Evolutionary conservation across 2,113 vertebrate genomes (phyloP).

Genomic region (Oncorhynchus tshawytscha): DNA sequence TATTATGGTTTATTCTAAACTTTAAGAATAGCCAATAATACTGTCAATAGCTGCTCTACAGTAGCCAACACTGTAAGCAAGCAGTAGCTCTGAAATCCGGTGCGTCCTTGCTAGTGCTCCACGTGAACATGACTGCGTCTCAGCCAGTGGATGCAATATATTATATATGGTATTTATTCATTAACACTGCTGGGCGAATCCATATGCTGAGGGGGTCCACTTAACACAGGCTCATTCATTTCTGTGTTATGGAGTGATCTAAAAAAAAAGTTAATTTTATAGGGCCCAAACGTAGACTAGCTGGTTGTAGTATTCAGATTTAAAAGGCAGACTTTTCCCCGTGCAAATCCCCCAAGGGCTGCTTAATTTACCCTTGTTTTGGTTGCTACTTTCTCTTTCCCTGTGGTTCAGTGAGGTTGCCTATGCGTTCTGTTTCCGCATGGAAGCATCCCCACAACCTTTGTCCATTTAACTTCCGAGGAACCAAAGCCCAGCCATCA

Average conservation of each 20-base stretch:
- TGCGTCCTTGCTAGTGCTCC: conserved; percentile 5
- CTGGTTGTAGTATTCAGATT: background rate
- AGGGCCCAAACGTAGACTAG: background rate
- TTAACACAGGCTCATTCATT: conserved; percentile 46
- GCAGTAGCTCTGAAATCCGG: background rate
- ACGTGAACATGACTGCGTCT: conserved; percentile 13
- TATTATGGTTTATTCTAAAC: background rate
- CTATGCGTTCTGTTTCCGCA: conserved; percentile 77
- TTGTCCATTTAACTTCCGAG: conserved; percentile 57
- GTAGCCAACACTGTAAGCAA: background rate
- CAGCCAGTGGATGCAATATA: background rate
- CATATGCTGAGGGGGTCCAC: conserved; percentile 39
- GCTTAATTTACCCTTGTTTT: conserved; percentile 83
- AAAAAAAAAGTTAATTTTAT: conserved; percentile 20
- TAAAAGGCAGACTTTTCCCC: conserved; percentile 50
- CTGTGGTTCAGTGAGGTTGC: conserved; percentile 77
- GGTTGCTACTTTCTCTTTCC: conserved; percentile 82
- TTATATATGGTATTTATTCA: conserved; percentile 35
- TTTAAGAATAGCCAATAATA: background rate
- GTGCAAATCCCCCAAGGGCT: conserved; percentile 72
- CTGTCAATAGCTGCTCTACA: background rate
- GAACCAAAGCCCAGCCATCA: conserved; percentile 24
- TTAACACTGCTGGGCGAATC: conserved; percentile 52
- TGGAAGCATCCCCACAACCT: conserved; percentile 71
- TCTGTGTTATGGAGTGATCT: conserved; percentile 36